Base-by-base conservation (phyloP, 1,140 invertebrate genomes). In the Cecropterus lyciades region DNA sequence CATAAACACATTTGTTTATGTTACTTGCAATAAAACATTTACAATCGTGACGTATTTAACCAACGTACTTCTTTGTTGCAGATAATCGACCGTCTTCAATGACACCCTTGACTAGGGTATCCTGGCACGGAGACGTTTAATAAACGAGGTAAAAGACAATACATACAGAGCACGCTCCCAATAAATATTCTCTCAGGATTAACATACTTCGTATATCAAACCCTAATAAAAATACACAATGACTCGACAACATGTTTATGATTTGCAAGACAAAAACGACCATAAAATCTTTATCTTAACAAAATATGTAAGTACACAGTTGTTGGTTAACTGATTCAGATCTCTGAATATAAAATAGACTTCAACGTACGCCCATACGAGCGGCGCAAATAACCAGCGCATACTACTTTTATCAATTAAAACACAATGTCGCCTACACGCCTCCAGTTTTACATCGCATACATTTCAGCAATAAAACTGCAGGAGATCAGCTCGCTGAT, bases 51-150 rank as follows among this genome's bases (percentile, higher is more conserved):
- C 1, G 33, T 11, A 11, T 37, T 53, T 55, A 65, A 65, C 57
- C 10, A 52, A 51, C 71, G 27, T 63, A 72, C 59, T 75, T 59
- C 72, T 70, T 77, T 72, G 20, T 83, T 80, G 30, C 75, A 80
- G 81, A 79, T 78, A 79, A 33, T 70, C 79, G 81, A 84, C 45
- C 15, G 59, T 77, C 73, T 82, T 79, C 70, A 71, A 85, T 85
- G 83, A 60, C 62, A 75, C 63, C 82, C 48, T 72, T 52, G 7
- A 27, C 37, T 17, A 63, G 70, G 74, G 70, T 57, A 17, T 37
- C 52, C 46, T 67, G 65, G 37, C 49, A 24, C 53, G 70, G 48
- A 70, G 67, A 79, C 76, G 66, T 69, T 45, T 68, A 75, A 75
- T 71, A 80, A 75, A 75, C 75, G 75, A 81, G 80, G 80, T 85